phyloP scores from a whole-genome alignment of 2,888 invertebrate genomes.

The Pecten maximus region DNA sequence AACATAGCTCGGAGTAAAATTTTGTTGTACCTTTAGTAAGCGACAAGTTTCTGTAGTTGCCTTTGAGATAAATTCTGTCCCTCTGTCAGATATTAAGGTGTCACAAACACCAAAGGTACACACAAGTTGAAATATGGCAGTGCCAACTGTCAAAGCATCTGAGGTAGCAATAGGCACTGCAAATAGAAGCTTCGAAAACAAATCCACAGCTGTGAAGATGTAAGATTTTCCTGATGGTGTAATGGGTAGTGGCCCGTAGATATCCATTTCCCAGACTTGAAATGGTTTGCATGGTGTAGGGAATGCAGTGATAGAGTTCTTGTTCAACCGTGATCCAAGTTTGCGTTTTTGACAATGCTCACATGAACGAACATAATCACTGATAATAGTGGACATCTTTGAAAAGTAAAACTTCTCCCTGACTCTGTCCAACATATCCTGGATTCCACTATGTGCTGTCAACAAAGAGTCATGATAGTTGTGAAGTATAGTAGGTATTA shows the following conservation, averaged over 20 bases:
- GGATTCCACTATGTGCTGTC: slow-evolving; percentile 31
- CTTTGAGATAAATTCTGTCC: background rate
- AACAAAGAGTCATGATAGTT: slow-evolving; percentile 22
- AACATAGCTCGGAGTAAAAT: background rate
- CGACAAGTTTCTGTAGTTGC: background rate
- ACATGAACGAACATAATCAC: slow-evolving; percentile 22
- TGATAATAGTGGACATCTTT: background rate
- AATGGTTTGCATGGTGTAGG: background rate
- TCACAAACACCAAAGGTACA: slow-evolving; percentile 22
- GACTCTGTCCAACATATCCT: background rate
- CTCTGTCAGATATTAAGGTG: background rate
- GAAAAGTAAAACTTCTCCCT: background rate
- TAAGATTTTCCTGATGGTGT: background rate
- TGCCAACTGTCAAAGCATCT: background rate
- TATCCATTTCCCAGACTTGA: slow-evolving; percentile 21
- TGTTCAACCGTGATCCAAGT: background rate
- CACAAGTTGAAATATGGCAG: background rate
- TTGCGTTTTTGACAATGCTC: background rate
- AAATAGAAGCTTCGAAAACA: slow-evolving; percentile 15
- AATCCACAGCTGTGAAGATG: slow-evolving; percentile 3
- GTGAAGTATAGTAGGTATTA: background rate
- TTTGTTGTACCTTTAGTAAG: background rate
- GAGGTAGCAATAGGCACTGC: background rate
- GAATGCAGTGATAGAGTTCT: background rate
- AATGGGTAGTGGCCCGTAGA: background rate